These are phyloP conservation scores for Hucho hucho DNA, from an alignment of 2,113 vertebrate species.

Conservation along the genomic window DNA sequence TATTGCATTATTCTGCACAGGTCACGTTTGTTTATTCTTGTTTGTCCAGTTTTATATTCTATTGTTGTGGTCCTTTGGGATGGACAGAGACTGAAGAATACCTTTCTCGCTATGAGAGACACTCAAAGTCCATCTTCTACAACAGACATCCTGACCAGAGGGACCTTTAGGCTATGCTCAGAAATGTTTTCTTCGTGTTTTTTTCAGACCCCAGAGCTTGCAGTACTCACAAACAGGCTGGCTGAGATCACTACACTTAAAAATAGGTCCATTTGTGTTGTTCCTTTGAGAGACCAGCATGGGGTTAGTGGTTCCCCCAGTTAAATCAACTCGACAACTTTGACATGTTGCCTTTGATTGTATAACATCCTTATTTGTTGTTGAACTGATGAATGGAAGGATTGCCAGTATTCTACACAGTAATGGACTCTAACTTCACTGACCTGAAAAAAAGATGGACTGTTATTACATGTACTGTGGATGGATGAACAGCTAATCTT, in stretches of 20 bases:
- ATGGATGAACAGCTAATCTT: not conserved
- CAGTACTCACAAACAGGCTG: not conserved
- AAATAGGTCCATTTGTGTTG: not conserved
- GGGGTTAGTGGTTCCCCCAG: not conserved
- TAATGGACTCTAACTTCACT: not conserved
- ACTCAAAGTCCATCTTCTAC: constrained; percentile 8
- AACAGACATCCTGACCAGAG: not conserved
- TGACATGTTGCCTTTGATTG: too few species aligned
- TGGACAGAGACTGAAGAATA: not conserved
- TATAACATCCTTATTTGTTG: too few species aligned
- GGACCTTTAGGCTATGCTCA: not conserved
- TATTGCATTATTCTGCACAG: too few species aligned
- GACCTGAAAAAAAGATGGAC: not conserved
- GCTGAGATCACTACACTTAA: not conserved
- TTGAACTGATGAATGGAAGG: too few species aligned
- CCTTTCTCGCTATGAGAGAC: not conserved
- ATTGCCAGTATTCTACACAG: not conserved
- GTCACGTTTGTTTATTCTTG: not conserved
- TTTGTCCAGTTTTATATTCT: not conserved
- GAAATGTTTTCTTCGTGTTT: not conserved
- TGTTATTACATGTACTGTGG: not conserved
- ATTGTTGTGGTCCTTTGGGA: not conserved
- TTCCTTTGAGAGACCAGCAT: not conserved
- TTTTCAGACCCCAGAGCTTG: not conserved
- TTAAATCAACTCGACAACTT: too few species aligned